These are phyloP conservation scores for Danio albolineatus DNA, from an alignment of 2,797 vertebrate genomes.

Conservation along the genomic window DNA sequence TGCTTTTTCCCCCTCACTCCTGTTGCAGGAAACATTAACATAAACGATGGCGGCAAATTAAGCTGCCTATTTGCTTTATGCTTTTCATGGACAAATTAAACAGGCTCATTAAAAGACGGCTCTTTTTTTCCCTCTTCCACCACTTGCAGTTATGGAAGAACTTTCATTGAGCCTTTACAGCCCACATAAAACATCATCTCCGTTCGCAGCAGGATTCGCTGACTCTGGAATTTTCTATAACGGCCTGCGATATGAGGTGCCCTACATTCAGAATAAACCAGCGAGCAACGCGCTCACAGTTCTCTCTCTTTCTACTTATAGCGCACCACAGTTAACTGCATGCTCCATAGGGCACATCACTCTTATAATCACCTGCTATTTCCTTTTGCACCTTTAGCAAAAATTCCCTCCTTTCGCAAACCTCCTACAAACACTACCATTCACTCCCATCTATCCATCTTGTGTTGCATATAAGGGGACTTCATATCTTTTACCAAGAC, in stretches of 20 bases:
- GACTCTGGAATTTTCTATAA: conserved; percentile 62
- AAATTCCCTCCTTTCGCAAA: not conserved
- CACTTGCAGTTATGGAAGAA: conserved; percentile 46
- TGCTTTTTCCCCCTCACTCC: not conserved
- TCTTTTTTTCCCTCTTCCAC: conserved; percentile 37
- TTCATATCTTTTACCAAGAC: conserved; percentile 21
- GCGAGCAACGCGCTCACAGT: conserved; percentile 8
- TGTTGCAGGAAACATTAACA: conserved; percentile 36
- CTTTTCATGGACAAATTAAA: conserved; percentile 64
- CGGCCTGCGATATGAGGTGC: conserved; percentile 53
- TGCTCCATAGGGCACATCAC: conserved; percentile 18
- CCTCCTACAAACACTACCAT: conserved; percentile 14
- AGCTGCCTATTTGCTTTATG: conserved; percentile 55
- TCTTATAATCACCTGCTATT: conserved; percentile 33
- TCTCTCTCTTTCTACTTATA: conserved; percentile 6
- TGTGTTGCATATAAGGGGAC: conserved; percentile 7
- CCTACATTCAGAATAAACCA: conserved; percentile 63
- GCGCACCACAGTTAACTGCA: conserved; percentile 16
- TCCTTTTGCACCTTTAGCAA: conserved; percentile 2
- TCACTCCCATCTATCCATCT: not conserved
- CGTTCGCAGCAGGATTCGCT: conserved; percentile 69
- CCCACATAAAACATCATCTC: conserved; percentile 64
- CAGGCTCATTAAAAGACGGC: conserved; percentile 67
- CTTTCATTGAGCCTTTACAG: conserved; percentile 60
- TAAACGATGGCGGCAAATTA: conserved; percentile 57